Conservation (phyloP, 2,888 invertebrate genomes). For the Nomada lathburiana region DNA sequence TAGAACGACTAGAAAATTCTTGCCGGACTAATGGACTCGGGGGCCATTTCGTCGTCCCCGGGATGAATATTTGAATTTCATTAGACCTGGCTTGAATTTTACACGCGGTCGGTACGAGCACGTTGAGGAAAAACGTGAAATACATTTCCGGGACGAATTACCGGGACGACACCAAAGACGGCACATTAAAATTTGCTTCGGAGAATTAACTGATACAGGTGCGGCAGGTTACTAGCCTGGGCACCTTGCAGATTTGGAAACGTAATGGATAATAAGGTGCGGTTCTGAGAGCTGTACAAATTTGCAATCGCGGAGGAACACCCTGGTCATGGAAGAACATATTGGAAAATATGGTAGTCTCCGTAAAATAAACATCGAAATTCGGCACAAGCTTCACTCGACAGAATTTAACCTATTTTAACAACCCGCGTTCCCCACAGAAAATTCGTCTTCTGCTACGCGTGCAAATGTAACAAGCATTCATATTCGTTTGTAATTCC, state of each 20-base stretch:
- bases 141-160: background rate
- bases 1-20: conserved; percentile 18
- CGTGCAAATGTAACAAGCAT: background rate
- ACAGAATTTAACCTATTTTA: conserved; percentile 8
- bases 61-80: conserved; percentile 41
- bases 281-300: conserved; percentile 1
- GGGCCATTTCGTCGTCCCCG: conserved; percentile 1
- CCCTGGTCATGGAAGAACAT: background rate
- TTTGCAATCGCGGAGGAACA: background rate
- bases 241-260: background rate
- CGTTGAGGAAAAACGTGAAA: background rate
- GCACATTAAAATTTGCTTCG: background rate
- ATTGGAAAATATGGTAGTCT: background rate
- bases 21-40: background rate
- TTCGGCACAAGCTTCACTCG: background rate
- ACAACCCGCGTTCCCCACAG: background rate
- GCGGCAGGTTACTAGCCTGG: too few species aligned
- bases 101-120: background rate
- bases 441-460: background rate
- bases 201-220: too few species aligned
- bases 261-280: background rate
- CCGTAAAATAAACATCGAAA: background rate
- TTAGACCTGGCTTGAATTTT: conserved; percentile 8
- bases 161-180: background rate
- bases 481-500: background rate